These are phyloP conservation scores for Artemia franciscana DNA, from an alignment of 1,140 invertebrate species.

Conservation along the genomic window DNA sequence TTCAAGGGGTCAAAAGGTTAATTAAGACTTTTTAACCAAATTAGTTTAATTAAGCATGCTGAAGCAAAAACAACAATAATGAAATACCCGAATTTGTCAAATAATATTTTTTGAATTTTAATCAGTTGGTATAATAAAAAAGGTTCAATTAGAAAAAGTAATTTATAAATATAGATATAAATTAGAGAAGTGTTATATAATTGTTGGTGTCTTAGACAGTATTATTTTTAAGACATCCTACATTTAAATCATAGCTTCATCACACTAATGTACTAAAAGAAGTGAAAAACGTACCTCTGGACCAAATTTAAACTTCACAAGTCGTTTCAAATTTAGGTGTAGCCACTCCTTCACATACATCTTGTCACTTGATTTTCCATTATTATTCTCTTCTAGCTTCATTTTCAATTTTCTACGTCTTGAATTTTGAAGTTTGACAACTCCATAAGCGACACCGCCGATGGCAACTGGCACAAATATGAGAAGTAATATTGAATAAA, in stretches of 20 bases:
- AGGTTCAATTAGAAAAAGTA: too few species aligned
- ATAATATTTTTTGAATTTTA: too few species aligned
- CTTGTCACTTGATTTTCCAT: conserved; percentile 55
- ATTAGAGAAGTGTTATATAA: neutral
- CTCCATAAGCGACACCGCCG: conserved; percentile 70
- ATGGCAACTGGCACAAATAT: conserved; percentile 74
- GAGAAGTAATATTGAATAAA: conserved; percentile 74
- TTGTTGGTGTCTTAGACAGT: too few species aligned
- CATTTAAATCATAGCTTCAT: too few species aligned
- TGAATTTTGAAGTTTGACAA: conserved; percentile 75
- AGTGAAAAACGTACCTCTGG: conserved; percentile 14
- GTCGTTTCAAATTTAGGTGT: conserved; percentile 68
- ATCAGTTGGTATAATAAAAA: too few species aligned
- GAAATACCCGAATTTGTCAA: too few species aligned
- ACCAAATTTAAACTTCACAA: conserved; percentile 61
- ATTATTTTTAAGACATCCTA: too few species aligned
- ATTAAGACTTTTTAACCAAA: too few species aligned
- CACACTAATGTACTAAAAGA: neutral
- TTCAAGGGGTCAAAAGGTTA: too few species aligned
- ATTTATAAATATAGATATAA: too few species aligned
- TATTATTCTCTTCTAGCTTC: conserved; percentile 45
- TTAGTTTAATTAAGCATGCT: too few species aligned
- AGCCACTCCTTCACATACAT: conserved; percentile 88
- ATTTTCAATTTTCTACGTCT: conserved; percentile 50
- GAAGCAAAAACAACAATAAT: too few species aligned